Percentiles rank a stretch among this genome's conserved stretches.
phyloP scores from a whole-genome alignment of 2,888 invertebrate genomes.

The Ophraella communa region DNA sequence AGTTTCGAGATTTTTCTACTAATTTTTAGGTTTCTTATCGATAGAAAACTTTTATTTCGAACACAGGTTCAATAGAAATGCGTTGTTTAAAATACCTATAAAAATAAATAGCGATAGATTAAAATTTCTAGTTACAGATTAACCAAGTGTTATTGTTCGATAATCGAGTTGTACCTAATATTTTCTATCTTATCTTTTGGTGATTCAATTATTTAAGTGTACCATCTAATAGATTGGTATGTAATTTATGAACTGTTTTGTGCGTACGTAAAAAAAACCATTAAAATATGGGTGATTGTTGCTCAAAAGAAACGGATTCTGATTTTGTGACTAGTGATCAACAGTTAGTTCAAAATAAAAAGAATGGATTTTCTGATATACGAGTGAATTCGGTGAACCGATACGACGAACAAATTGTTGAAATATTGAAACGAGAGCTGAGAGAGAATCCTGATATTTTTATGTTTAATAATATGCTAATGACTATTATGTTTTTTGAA shows the following conservation, averaged over 20 bases:
- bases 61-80: neutral
- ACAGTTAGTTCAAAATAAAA: no score
- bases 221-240: neutral
- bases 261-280: neutral
- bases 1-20: no score
- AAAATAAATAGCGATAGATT: neutral
- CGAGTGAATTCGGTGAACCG: slow-evolving; percentile 33
- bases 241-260: neutral
- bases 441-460: slow-evolving; percentile 71
- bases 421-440: slow-evolving; percentile 67
- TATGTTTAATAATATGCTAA: slow-evolving; percentile 76
- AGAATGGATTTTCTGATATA: slow-evolving; percentile 4
- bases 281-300: slow-evolving; percentile 21
- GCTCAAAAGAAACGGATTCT: slow-evolving; percentile 8
- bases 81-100: neutral
- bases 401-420: slow-evolving; percentile 65
- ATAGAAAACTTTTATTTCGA: neutral
- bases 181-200: neutral
- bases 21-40: neutral
- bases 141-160: no score
- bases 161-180: neutral
- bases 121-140: neutral
- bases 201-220: neutral
- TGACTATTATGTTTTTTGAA: slow-evolving; percentile 76
- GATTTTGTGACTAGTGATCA: neutral